Conservation (phyloP, 2,797 vertebrate species). For the Avahi laniger region DNA sequence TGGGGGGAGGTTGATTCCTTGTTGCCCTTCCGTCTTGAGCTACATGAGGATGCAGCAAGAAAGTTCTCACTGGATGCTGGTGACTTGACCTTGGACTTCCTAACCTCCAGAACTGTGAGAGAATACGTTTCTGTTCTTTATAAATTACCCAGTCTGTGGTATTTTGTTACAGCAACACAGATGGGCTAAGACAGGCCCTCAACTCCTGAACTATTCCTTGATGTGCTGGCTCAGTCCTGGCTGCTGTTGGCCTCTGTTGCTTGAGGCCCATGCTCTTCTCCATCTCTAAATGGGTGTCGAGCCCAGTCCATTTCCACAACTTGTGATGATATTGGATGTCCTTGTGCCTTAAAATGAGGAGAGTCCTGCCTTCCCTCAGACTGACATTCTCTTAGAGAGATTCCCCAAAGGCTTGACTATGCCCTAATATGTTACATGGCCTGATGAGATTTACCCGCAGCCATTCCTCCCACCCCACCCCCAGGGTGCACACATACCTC, state of each 20-base stretch:
- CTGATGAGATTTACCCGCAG: not conserved
- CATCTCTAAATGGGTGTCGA: not conserved
- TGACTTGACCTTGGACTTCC: not conserved
- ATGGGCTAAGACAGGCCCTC: not conserved
- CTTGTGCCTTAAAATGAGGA: not conserved
- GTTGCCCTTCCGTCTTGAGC: not conserved
- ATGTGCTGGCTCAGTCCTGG: not conserved
- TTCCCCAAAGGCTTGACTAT: not conserved
- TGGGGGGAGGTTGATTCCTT: not conserved
- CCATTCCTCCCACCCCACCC: accelerated
- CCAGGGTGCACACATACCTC: not conserved
- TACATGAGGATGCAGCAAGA: no score
- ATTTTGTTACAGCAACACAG: not conserved
- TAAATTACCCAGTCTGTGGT: not conserved
- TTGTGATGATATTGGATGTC: not conserved
- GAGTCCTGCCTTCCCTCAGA: not conserved
- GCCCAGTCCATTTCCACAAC: not conserved
- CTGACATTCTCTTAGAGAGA: not conserved
- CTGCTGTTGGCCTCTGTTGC: not conserved
- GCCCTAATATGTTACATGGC: not conserved
- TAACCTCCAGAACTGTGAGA: not conserved
- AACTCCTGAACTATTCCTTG: not conserved
- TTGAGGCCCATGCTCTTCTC: not conserved
- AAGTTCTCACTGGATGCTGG: no score
- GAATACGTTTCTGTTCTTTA: not conserved